Conservation (phyloP, 2,113 vertebrate genomes). For the Diphyllodes magnificus region DNA sequence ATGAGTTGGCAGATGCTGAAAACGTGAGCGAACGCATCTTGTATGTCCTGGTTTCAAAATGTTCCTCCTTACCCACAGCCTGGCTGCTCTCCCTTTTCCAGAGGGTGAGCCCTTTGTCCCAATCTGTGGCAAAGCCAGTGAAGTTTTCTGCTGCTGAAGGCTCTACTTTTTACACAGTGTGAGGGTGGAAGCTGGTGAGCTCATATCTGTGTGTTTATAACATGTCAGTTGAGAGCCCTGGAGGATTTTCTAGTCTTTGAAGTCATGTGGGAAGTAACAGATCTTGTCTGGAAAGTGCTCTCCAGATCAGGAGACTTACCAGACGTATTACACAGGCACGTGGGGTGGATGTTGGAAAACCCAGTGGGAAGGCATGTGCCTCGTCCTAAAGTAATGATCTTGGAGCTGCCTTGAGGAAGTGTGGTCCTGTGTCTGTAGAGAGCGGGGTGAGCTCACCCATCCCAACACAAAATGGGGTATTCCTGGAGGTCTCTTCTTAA, state of each 20-base stretch:
- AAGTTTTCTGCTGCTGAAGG: conserved; percentile 2
- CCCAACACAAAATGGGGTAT: not conserved
- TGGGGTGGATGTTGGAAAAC: not conserved
- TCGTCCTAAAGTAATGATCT: not conserved
- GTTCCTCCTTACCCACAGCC: not conserved
- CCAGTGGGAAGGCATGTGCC: not conserved
- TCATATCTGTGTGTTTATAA: not conserved
- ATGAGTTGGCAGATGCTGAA: not conserved
- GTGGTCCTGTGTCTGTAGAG: not conserved
- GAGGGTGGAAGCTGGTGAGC: not conserved
- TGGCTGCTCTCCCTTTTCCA: not conserved
- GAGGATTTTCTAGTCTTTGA: not conserved
- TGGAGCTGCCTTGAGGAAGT: not conserved
- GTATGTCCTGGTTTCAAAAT: not conserved
- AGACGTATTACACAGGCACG: fast-evolving
- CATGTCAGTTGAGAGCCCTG: not conserved
- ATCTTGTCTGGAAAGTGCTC: not conserved
- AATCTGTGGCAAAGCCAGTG: not conserved
- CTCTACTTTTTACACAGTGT: not conserved
- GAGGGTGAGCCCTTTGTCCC: not conserved
- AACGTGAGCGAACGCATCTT: fast-evolving
- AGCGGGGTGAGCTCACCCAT: not conserved
- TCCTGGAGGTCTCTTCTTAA: not conserved
- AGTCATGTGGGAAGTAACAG: not conserved
- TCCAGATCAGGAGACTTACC: not conserved